Conservation (phyloP, 2,797 vertebrate species). For the Agapornis canus region DNA sequence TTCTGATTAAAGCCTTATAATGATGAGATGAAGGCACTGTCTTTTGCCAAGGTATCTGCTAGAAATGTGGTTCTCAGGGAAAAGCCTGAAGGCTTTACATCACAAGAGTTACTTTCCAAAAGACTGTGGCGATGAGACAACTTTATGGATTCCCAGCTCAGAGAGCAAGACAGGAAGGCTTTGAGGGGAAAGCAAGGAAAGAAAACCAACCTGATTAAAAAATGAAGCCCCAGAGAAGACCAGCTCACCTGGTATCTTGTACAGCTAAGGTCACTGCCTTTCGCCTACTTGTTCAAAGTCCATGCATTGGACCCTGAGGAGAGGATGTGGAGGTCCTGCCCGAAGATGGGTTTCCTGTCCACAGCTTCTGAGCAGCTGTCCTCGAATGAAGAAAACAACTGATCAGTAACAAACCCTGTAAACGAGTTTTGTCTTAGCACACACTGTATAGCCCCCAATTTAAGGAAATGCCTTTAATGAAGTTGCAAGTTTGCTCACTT, state of each 20-base stretch:
- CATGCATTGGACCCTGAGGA: neutral
- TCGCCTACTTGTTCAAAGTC: neutral
- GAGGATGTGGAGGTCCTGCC: neutral
- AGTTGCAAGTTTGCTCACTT: neutral
- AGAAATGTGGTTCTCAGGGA: neutral
- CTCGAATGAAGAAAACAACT: neutral
- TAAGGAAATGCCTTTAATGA: neutral
- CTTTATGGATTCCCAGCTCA: neutral
- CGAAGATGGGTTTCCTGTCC: neutral
- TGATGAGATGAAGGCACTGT: conserved; percentile 11
- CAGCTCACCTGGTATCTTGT: neutral
- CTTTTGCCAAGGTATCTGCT: conserved; percentile 48
- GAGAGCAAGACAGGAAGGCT: neutral
- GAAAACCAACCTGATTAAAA: neutral
- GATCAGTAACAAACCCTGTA: neutral
- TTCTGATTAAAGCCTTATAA: conserved; percentile 61
- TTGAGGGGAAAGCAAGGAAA: neutral
- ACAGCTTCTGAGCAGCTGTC: neutral
- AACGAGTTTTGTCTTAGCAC: neutral
- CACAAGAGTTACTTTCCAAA: neutral
- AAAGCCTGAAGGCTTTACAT: neutral
- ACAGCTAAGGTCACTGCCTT: neutral
- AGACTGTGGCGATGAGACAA: neutral
- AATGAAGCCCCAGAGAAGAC: neutral
- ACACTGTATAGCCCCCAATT: fast-evolving